phyloP scores from a whole-genome alignment of 2,113 vertebrate genomes.

The Triplophysa siluroides region DNA sequence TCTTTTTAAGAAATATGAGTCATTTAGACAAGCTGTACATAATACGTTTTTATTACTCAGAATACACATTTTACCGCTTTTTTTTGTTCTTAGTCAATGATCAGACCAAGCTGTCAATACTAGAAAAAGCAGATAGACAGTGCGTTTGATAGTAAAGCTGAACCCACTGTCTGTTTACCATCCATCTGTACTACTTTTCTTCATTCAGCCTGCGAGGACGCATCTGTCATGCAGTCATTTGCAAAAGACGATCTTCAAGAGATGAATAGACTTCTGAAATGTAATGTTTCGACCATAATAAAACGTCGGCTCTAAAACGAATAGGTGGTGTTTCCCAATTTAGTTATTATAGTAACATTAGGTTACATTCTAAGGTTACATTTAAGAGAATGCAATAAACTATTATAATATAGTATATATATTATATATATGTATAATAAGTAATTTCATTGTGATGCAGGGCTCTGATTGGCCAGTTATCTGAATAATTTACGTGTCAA shows the following conservation, averaged over 20 bases:
- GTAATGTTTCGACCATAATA: background rate
- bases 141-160: background rate
- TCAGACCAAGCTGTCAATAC: background rate
- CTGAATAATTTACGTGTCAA: no score
- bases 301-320: conserved; percentile 4
- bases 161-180: background rate
- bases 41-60: background rate
- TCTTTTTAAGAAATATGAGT: conserved; percentile 49
- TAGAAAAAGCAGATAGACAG: background rate
- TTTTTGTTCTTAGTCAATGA: background rate
- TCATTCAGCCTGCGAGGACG: conserved; percentile 34
- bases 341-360: background rate
- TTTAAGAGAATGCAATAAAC: no score
- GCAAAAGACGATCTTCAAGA: background rate
- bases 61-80: background rate
- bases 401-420: no score
- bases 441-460: no score
- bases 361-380: no score
- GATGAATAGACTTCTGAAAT: background rate
- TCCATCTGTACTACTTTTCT: conserved; percentile 42
- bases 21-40: background rate
- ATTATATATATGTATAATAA: no score
- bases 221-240: conserved; percentile 27
- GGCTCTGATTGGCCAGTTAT: no score
- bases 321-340: background rate